A percentile compares a stretch with the other conserved stretches of the same genome.
These are phyloP conservation scores for Taxidea taxus DNA, from an alignment of 2,113 vertebrate species.

Conservation along the genomic window DNA sequence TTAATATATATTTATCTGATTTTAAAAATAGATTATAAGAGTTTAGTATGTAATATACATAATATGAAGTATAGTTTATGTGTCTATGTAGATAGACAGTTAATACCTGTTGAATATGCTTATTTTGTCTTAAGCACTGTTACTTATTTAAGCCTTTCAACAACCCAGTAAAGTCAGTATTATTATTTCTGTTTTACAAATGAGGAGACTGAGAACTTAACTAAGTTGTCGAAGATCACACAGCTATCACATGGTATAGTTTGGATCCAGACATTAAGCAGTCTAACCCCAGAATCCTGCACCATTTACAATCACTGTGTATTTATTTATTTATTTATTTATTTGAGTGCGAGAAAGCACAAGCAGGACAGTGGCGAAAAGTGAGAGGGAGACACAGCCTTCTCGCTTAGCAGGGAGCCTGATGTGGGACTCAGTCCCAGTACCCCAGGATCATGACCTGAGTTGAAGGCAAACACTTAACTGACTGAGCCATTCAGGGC, in stretches of 20 bases:
- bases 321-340: too few species aligned
- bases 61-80: not conserved
- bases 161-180: not conserved
- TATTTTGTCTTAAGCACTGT: not conserved
- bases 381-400: not conserved
- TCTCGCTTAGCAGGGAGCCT: not conserved
- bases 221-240: not conserved
- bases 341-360: not conserved
- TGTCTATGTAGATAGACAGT: not conserved
- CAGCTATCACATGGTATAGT: not conserved
- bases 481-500: not conserved
- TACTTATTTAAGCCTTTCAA: not conserved
- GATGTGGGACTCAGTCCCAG: not conserved
- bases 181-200: not conserved
- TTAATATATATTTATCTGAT: constrained; percentile 17
- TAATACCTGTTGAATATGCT: not conserved
- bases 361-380: not conserved
- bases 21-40: not conserved
- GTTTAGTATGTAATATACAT: not conserved
- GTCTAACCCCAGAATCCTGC: not conserved
- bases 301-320: not conserved
- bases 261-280: not conserved
- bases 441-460: not conserved
- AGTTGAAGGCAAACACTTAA: not conserved
- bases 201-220: not conserved